Evolutionary conservation across 2,113 vertebrate genomes (phyloP).

Genomic region (Phoxinus phoxinus): DNA sequence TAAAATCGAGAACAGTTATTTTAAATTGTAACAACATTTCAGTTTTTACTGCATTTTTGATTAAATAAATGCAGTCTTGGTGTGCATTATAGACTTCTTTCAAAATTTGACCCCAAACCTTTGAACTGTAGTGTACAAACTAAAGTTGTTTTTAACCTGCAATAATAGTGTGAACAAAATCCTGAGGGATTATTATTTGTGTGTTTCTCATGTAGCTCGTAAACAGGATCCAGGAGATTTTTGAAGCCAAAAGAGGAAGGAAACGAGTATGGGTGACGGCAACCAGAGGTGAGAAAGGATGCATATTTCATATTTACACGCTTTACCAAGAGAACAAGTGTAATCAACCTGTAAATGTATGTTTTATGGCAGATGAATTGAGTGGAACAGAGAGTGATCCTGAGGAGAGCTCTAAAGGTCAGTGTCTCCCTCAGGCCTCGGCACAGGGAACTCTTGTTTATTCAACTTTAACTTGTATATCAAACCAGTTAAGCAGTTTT

Average conservation of each 20-base stretch:
- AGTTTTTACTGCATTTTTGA: neutral
- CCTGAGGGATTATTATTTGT: neutral
- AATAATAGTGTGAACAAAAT: neutral
- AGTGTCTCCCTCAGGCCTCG: constrained; percentile 38
- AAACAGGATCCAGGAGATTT: constrained; percentile 90
- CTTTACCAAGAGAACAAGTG: neutral
- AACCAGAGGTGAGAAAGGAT: constrained; percentile 78
- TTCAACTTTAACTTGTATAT: neutral
- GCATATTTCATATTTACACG: neutral
- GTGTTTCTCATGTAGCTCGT: constrained; percentile 80
- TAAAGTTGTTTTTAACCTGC: neutral
- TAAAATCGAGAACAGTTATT: neutral
- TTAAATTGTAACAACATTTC: neutral
- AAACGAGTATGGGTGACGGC: constrained; percentile 81
- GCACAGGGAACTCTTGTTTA: neutral
- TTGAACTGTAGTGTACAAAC: neutral
- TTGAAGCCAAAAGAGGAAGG: constrained; percentile 92
- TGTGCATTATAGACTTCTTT: no score
- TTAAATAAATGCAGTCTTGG: no score
- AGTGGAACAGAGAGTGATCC: constrained; percentile 93
- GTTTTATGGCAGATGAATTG: constrained; percentile 85
- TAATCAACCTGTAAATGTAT: neutral
- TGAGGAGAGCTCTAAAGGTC: constrained; percentile 90
- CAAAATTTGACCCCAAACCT: neutral
- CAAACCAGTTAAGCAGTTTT: neutral